Base-by-base conservation (phyloP, 2,113 vertebrate genomes). In the Tragelaphus buxtoni region DNA sequence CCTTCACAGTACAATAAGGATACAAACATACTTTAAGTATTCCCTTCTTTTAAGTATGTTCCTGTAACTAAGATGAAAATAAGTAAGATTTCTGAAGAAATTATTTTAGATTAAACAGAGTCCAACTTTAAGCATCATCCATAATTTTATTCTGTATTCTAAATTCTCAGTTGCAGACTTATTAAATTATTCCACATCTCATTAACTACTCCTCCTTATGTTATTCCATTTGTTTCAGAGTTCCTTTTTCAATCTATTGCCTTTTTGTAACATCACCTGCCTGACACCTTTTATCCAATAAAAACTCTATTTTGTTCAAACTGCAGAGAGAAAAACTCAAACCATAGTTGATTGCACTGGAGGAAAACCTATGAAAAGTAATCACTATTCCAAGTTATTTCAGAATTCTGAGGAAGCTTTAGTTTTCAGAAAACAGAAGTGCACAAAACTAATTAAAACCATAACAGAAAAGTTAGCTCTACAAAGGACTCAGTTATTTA, bases 191-290 rank as follows among this genome's bases (percentile, higher is more conserved):
- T 93, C 49, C 51, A 76, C 49, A 92, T 91, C 83, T 88, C 83
- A 97, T 93, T 93, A 97, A 85, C 82, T 95, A 87, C 3, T 74
- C 79, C 74, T 93, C 60, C 87, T 97, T 96, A 95, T 81, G 90
- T 69, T 97, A 97, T 80, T 58, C 55, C 90, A 96, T 95, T 97
- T 93, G 65, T 85, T 91, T 88, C 90, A 85, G 42, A 77, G 35
- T 89, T 84, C 28, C 35, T 79, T 63, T 60, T 74, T 60, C 18
- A 72, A 56, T 84, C 39, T 86, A 82, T 35, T 97, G 72, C 56
- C 32, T 94, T 91, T 76, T 77, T 87, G 58, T 92, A 87, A 58
- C 51, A 95, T 88, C 65, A 96, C 32, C 74, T 97, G 74, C 16
- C 80, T 94, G 11, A 82, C 58, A 87, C 56, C 65, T 96, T 87